Percentiles rank a stretch among this genome's conserved stretches.
Evolutionary conservation across 2,888 invertebrate genomes (phyloP).

Genomic region (Netelia virgata): DNA sequence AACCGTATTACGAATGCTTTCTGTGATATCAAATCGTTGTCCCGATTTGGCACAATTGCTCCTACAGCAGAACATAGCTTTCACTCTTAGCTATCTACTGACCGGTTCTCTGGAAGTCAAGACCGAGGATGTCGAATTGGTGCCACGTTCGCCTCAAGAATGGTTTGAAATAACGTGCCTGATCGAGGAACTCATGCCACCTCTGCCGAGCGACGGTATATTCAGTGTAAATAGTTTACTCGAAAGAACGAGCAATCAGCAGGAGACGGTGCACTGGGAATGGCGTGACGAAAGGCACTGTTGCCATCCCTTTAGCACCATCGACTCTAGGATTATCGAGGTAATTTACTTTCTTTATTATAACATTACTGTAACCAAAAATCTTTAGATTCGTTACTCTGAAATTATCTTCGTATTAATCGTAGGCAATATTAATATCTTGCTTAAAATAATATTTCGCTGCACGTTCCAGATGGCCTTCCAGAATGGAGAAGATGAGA

Average conservation of each 20-base stretch:
- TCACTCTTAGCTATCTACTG: slow-evolving; percentile 96
- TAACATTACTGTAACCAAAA: background rate
- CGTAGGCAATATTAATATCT: background rate
- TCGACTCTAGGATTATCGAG: slow-evolving; percentile 97
- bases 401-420: background rate
- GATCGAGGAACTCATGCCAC: slow-evolving; percentile 98
- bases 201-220: slow-evolving; percentile 97
- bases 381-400: background rate
- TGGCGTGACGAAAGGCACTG: slow-evolving; percentile 97
- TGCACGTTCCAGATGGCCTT: slow-evolving; percentile 89
- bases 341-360: slow-evolving; percentile 83
- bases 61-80: slow-evolving; percentile 97
- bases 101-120: slow-evolving; percentile 92
- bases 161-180: slow-evolving; percentile 98
- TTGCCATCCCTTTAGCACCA: slow-evolving; percentile 96
- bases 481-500: slow-evolving; percentile 97
- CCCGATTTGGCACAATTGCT: slow-evolving; percentile 96
- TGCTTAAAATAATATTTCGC: background rate
- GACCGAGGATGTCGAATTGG: slow-evolving; percentile 91
- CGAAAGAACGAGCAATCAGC: slow-evolving; percentile 89
- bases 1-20: slow-evolving; percentile 97
- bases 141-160: slow-evolving; percentile 97
- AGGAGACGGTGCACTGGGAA: slow-evolving; percentile 96
- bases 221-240: slow-evolving; percentile 96
- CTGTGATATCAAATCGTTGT: slow-evolving; percentile 98